Evolutionary conservation across 2,797 vertebrate genomes (phyloP), one percentile per base, ranked within the genome.

Genomic region (Sternotherus odoratus): DNA sequence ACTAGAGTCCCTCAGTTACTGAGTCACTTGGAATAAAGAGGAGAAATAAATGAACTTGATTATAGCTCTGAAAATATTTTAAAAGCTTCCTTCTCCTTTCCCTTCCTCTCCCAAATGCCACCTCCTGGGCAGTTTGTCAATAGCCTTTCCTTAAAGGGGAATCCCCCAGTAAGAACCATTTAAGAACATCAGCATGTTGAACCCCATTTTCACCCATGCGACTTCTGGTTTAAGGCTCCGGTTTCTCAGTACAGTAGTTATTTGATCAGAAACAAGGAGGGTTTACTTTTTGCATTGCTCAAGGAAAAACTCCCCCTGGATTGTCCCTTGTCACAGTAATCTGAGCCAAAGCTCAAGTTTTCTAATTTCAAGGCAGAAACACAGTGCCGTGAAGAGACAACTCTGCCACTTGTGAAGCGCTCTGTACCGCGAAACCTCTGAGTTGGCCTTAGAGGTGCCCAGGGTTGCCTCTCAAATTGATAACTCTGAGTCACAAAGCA

Each of bases 331-430:
- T 95, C 23, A 85, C 51, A 49, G 86, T 91, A 96, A 95, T 95
- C 93, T 96, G 90, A 95, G 74, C 85, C 95, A 91, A 95, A 88
- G 77, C 91, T 93, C n/a, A 87, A 92, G 56, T 94, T 97, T 87
- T 81, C 89, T 94, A 36, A 83, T 97, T 96, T 95, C 88, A 92
- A 89, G 96, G 91, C 87, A 36, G 24, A 33, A 93, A 75, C 23
- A 4, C 4, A 0, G 2, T 63, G 13, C 28, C 5, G 53, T 77
- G 24, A 39, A 66, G 74, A 81, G 56, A 36, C 66, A 3, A 11
- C 48, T 83, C 30, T 69, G 26, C 49, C 43, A 16, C 69, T 87
- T 78, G 23, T 63, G 82, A 85, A 85, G 80, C 66, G 15, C 9
- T 80, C 24, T 5, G n/a, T 69, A 19, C 77, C 82, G 28, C 91